A percentile compares a stretch with the other conserved stretches of the same genome.
These are phyloP conservation scores for Stegodyphus mimosarum DNA, from an alignment of 1,140 invertebrate species.

Conservation along the genomic window DNA sequence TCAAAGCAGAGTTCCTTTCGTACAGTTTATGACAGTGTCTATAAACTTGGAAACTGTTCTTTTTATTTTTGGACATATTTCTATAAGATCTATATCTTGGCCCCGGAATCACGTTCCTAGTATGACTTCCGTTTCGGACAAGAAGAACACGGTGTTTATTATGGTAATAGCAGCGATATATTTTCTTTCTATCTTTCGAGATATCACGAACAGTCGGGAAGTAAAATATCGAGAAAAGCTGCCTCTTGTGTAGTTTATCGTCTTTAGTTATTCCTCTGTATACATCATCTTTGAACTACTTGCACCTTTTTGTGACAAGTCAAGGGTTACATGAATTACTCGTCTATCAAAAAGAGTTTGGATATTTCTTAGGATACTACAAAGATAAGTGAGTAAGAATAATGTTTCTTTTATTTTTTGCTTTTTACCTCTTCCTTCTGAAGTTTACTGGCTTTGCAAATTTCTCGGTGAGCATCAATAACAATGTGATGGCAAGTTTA, in stretches of 20 bases:
- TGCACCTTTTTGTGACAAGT: conserved; percentile 41
- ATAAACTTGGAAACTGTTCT: conserved; percentile 10
- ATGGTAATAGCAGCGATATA: conserved; percentile 45
- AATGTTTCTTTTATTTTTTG: too few species aligned
- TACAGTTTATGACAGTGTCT: neutral
- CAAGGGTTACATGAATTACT: conserved; percentile 30
- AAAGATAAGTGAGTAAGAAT: too few species aligned
- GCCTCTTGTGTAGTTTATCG: conserved; percentile 17
- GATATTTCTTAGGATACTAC: neutral
- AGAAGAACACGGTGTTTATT: conserved; percentile 41
- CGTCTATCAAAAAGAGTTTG: neutral
- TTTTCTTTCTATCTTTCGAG: conserved; percentile 34
- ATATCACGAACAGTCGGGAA: conserved; percentile 46
- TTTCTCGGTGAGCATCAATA: too few species aligned
- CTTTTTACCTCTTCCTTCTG: too few species aligned
- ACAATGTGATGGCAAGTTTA: too few species aligned
- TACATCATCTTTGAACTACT: conserved; percentile 24
- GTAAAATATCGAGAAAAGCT: conserved; percentile 23
- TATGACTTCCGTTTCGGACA: conserved; percentile 2
- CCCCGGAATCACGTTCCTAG: conserved; percentile 22
- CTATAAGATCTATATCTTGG: neutral
- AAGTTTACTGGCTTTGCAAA: too few species aligned
- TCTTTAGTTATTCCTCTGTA: neutral
- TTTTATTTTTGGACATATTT: conserved; percentile 11
- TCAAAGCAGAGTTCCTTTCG: neutral